Base-by-base conservation (phyloP, 2,797 vertebrate genomes). In the Hephaestus fuliginosus region DNA sequence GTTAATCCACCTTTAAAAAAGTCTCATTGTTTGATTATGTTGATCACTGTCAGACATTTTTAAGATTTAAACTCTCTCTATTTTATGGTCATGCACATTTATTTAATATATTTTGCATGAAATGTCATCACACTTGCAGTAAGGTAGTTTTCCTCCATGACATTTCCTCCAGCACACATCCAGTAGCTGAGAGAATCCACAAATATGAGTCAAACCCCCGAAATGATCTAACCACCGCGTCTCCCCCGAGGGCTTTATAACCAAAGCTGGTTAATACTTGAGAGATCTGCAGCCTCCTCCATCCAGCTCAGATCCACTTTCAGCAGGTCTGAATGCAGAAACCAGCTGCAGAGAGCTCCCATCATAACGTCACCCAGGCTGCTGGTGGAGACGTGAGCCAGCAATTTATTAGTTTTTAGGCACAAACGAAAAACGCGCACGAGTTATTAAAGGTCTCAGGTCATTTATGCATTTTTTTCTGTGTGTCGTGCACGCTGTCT, bases 311-410 rank as follows among this genome's bases (percentile, higher is more conserved):
- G 22, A 70, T 64, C 74, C 51, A 51, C 28, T 5, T 48, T 68
- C 80, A 48, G 81, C 64, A 78, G 74, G 22, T 81, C 7, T 58
- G 62, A 51, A 84, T 85, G 76, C 2, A 60, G 48, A 88, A 81
- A 84, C 36, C 86, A 89, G 81, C 81, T 82, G 85, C 69, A 51
- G 39, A 48, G 64, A 78, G 18, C n/a, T 73, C 74, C 68, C 57
- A 76, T 46, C 63, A 48, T 70, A 2, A 86, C 68, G 20, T 83
- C 77, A 70, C 14, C 53, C 28, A 43, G 20, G 5, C 41, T 55
- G 43, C 73, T 44, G 58, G 10, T 62, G 63, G 22, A 55, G 36
- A 53, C 5, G 9, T 20, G 51, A n/a, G 15, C 33, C 36, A 76
- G 60, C 52, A 20, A 14, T 75, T 70, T 62, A 65, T 36, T 43